Conservation (phyloP, 2,797 vertebrate species). For the Muraenolepis orangiensis region DNA sequence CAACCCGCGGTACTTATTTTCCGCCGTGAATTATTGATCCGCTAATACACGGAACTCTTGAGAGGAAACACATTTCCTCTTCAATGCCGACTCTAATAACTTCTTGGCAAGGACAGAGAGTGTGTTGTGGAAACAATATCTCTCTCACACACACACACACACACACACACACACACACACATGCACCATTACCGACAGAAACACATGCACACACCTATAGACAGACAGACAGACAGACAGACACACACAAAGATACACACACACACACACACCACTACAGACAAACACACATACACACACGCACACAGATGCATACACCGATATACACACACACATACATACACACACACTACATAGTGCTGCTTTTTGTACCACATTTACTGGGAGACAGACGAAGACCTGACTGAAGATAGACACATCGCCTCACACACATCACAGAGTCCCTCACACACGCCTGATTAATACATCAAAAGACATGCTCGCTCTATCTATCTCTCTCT, state of each 20-base stretch:
- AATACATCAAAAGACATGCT: conserved; percentile 1
- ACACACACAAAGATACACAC: conserved; percentile 5
- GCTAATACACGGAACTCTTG: conserved; percentile 33
- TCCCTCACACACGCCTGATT: conserved; percentile 2
- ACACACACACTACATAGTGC: background rate
- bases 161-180: conserved; percentile 16
- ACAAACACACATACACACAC: background rate
- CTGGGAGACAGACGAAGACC: background rate
- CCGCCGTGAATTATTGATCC: conserved; percentile 62
- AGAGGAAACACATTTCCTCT: conserved; percentile 48
- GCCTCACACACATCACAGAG: conserved; percentile 2
- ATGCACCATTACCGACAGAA: no score
- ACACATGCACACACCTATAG: conserved; percentile 13
- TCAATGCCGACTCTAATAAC: conserved; percentile 32
- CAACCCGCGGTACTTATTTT: conserved; percentile 52
- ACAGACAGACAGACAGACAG: conserved; percentile 6
- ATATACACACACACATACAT: background rate
- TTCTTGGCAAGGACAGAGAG: conserved; percentile 35
- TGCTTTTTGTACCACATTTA: background rate
- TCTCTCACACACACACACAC: conserved; percentile 12
- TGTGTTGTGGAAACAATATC: background rate
- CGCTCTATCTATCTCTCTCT: no score
- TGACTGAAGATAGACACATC: background rate
- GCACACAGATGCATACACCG: background rate
- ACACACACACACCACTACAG: background rate